Evolutionary conservation across 1,140 invertebrate species (phyloP).

Genomic region (Drosophila asahinai): DNA sequence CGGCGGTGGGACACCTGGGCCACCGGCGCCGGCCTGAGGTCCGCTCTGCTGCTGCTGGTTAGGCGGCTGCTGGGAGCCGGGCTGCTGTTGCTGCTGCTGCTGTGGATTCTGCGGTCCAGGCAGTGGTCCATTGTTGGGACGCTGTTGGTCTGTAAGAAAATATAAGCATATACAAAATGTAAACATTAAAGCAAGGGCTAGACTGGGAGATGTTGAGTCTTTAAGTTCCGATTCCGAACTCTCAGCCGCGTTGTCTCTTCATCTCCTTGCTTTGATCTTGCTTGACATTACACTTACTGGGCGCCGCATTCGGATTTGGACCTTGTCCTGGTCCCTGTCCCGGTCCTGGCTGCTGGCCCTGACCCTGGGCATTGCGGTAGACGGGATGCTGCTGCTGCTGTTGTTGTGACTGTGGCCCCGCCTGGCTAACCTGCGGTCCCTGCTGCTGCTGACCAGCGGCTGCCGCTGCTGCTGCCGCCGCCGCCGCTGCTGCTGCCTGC

Average conservation of each 20-base stretch:
- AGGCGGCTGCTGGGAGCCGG: conserved; percentile 52
- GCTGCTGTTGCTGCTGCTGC: conserved; percentile 39
- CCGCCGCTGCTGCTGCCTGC: conserved; percentile 41
- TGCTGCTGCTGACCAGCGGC: conserved; percentile 73
- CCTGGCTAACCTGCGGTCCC: conserved; percentile 41
- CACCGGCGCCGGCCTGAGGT: conserved; percentile 74
- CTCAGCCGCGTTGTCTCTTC: neutral
- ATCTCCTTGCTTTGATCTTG: neutral
- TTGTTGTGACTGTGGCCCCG: conserved; percentile 60
- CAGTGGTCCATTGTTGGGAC: conserved; percentile 65
- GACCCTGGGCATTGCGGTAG: conserved; percentile 66
- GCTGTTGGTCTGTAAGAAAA: conserved; percentile 67
- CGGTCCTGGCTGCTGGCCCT: conserved; percentile 41
- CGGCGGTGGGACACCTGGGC: conserved; percentile 76
- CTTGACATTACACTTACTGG: conserved; percentile 75
- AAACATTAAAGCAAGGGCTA: too few species aligned
- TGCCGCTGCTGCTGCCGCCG: conserved; percentile 74
- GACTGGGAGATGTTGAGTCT: too few species aligned
- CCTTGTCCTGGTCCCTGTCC: conserved; percentile 51
- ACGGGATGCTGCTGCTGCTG: conserved; percentile 57
- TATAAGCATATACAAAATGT: neutral
- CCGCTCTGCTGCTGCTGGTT: conserved; percentile 85
- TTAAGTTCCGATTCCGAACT: too few species aligned
- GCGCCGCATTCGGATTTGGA: conserved; percentile 60
- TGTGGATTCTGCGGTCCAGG: conserved; percentile 47